phyloP scores from a whole-genome alignment of 2,797 vertebrate genomes.

The Melanotaenia parkinsoni region DNA sequence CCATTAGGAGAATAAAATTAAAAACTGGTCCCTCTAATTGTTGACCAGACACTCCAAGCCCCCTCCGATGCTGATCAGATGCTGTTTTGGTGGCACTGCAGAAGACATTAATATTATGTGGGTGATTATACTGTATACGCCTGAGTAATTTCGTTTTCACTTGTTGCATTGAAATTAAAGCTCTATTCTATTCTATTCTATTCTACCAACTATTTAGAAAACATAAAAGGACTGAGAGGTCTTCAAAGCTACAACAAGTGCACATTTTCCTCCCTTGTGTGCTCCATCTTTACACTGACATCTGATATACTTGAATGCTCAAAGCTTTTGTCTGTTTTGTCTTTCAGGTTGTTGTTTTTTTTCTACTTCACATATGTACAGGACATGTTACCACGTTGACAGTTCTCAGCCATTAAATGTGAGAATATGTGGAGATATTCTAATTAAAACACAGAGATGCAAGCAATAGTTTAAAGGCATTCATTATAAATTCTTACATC shows the following conservation, averaged over 20 bases:
- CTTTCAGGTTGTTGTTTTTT: background rate
- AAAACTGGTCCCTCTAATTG: too few species aligned
- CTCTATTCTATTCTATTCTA: too few species aligned
- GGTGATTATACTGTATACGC: background rate
- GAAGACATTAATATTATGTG: background rate
- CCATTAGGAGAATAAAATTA: too few species aligned
- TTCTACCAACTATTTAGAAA: background rate
- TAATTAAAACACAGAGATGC: background rate
- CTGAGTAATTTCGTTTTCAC: too few species aligned
- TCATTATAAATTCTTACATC: constrained; percentile 33
- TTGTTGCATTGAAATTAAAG: too few species aligned
- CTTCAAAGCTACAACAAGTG: background rate
- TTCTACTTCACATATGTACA: background rate
- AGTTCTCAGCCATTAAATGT: constrained; percentile 18
- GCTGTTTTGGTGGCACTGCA: background rate
- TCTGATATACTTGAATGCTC: too few species aligned
- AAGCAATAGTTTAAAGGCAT: constrained; percentile 14
- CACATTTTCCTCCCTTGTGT: background rate
- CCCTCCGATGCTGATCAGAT: background rate
- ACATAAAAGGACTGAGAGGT: background rate
- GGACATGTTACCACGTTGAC: background rate
- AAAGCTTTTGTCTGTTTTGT: background rate
- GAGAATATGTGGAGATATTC: constrained; percentile 33
- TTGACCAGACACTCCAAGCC: background rate
- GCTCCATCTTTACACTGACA: background rate